Base-by-base conservation (phyloP, 1,140 invertebrate genomes). In the Neotoxoptera formosana region DNA sequence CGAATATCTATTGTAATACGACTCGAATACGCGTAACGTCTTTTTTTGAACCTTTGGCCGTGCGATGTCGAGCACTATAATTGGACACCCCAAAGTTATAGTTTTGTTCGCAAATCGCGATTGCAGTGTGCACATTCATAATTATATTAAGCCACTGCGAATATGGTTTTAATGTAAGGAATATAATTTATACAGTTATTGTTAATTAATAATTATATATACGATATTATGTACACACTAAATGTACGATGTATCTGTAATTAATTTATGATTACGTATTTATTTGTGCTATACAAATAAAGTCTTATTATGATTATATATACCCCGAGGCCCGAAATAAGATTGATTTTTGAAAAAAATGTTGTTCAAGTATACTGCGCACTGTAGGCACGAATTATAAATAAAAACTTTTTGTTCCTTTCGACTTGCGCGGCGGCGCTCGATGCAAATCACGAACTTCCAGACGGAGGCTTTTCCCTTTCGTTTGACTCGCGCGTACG, bases 381-480 rank as follows among this genome's bases (percentile, higher is more conserved):
- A 30, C 60, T 67, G 11, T 34, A 76, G 7, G 30, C 17, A n/a
- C 23, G 14, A 76, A 76, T 17, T 76, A 76, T 7, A 34, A n/a
- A 76, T 4, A 76, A 67, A 76, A 36, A 36, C 7, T 36, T 83
- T 83, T 36, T 20, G 36, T 36, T 83, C 7, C 7, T 83, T 83
- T 36, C 4, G 11, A 41, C 60, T 45, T 76, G 30, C 14, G 14
- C 25, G 25, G 23, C 60, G 30, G 23, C 60, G 41, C 11, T 30
- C 23, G 41, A 36, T 91, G 90, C 67, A 91, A 91, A 91, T 91
- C 41, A 30, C 21, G 7, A 20, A 53, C 56, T 84, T 92, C 81
- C 91, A 60, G 76, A 45, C 53, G 67, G 7, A 30, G 76, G 21
- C 67, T 86, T 93, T 93, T 93, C 91, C 48, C 91, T 93, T 83